Percentiles rank a stretch among this genome's conserved stretches.
These are phyloP conservation scores for Spilosoma lubricipeda DNA, from an alignment of 2,888 invertebrate genomes.

Conservation along the genomic window DNA sequence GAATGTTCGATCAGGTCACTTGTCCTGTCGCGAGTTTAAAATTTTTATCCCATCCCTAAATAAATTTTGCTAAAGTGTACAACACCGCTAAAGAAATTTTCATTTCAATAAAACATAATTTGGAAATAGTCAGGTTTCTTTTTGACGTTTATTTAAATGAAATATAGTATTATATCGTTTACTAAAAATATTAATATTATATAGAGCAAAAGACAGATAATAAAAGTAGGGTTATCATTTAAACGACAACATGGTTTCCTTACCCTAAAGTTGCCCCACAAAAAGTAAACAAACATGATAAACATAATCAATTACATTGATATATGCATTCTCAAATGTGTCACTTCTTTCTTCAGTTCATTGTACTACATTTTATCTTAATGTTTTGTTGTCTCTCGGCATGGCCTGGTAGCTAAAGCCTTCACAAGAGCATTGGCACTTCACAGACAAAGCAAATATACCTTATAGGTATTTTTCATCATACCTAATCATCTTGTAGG, in stretches of 20 bases:
- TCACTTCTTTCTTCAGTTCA: constrained; percentile 6
- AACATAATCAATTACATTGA: constrained; percentile 11
- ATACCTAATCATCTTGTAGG: neutral
- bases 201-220: neutral
- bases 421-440: constrained; percentile 6
- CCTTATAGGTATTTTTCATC: neutral
- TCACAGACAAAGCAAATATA: neutral
- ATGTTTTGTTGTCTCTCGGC: constrained; percentile 6
- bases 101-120: no score
- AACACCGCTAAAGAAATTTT: no score
- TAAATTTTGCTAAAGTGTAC: no score
- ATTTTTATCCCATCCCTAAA: no score
- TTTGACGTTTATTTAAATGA: neutral
- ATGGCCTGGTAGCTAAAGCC: neutral
- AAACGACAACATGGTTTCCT: neutral
- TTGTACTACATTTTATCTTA: constrained; percentile 8
- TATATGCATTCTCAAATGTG: neutral
- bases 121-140: neutral
- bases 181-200: neutral
- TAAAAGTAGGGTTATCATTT: neutral
- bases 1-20: no score
- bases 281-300: constrained; percentile 10
- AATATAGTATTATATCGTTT: neutral
- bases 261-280: neutral
- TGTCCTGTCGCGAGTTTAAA: no score